A percentile compares a stretch with the other conserved stretches of the same genome.
Conservation (phyloP, 2,113 vertebrate genomes). For the Macroglossus sobrinus region DNA sequence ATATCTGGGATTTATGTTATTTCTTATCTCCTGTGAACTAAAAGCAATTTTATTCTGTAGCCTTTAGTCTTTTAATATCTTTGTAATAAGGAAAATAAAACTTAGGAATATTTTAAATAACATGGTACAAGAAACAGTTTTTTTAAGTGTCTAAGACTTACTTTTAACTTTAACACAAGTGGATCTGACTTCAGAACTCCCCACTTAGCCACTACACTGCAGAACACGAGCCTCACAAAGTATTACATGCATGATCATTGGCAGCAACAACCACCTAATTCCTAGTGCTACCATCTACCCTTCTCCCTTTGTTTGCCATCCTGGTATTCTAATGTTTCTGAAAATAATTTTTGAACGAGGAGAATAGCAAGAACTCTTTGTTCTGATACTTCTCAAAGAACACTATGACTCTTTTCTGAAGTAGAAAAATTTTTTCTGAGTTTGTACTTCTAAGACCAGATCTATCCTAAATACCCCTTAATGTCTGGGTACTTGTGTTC, state of each 20-base stretch:
- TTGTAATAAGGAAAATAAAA: background rate
- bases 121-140: background rate
- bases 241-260: rapidly evolving
- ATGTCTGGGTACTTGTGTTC: background rate
- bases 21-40: background rate
- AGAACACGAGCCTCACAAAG: background rate
- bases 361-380: background rate
- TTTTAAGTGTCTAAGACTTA: background rate
- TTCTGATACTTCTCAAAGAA: background rate
- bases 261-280: background rate
- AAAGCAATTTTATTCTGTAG: background rate
- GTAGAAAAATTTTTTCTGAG: background rate
- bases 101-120: background rate
- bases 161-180: background rate
- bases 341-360: background rate
- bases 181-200: background rate
- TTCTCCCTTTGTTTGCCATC: background rate
- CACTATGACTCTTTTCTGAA: background rate
- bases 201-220: too few relatives aligned
- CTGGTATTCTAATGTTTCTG: background rate
- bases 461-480: background rate
- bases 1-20: background rate
- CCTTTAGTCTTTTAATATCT: background rate
- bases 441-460: background rate
- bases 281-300: background rate